Base-by-base conservation (phyloP, 1,140 invertebrate species). In the Ceratosolen solmsi region DNA sequence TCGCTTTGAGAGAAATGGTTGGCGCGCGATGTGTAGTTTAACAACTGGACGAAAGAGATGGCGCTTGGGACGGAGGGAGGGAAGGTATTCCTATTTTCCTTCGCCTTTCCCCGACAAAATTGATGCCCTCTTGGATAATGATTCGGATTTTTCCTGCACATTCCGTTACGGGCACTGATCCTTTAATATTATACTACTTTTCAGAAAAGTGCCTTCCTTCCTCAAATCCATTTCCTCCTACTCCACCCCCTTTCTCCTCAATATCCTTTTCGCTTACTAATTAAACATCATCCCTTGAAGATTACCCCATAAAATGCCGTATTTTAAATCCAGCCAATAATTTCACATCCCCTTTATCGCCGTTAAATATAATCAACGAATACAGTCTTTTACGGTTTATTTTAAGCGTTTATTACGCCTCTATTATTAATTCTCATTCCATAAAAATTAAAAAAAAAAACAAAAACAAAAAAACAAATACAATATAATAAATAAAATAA, bases 1-100 rank as follows among this genome's bases (percentile, higher is more conserved):
- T 87, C 86, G 86, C 86, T 86, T 83, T 84, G 82, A 84, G 79
- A 84, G 84, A 86, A 85, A 87, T 86, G 84, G 81, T 83, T 74
- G 74, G 38, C 70, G 11, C 46, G 65, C 33, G 33, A 51, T 46
- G 20, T 83, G 46, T 56, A 81, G 79, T 75, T 75, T 75, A 81
- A 81, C 72, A 46, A 49, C 51, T 70, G 63, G 15, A 38, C 20
- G 54, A 72, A 54, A 27, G 51, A 58, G 49, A 56, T 0, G 22
- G 22, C 5, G 30, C 5, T 17, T 8, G 22, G 20, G 49, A 70
- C 15, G 20, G 33, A 22, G 17, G 36, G 65, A 68, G 15, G 25
- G 4, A 30, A 7, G 7, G 7, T 4, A 51, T 20, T 36, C 33
- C 22, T 75, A 56, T 75, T 80, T 80, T 80, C 7, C 56, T 38